These are phyloP conservation scores for Melolontha melolontha DNA, from an alignment of 2,888 invertebrate genomes.

Conservation along the genomic window DNA sequence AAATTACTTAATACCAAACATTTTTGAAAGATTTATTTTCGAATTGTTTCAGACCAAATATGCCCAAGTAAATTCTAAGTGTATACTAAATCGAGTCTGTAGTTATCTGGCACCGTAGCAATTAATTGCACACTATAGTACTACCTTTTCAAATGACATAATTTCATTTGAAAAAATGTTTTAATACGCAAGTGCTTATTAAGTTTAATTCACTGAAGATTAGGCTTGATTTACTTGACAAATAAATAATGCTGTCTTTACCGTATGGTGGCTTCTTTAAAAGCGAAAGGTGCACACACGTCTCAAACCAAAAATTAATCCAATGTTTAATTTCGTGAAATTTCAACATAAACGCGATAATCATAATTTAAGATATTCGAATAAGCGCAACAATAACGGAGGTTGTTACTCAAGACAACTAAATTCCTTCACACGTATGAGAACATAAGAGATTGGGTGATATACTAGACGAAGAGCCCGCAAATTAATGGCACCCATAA, in stretches of 20 bases:
- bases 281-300: neutral
- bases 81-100: too few species aligned
- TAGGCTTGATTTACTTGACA: slow-evolving; percentile 2
- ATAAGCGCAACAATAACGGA: slow-evolving; percentile 1
- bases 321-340: slow-evolving; percentile 21
- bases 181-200: neutral
- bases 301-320: neutral
- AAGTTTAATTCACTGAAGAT: slow-evolving; percentile 14
- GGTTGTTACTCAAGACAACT: slow-evolving; percentile 17
- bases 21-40: too few species aligned
- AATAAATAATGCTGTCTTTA: slow-evolving; percentile 8
- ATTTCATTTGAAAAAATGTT: neutral
- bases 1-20: too few species aligned
- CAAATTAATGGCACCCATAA: slow-evolving; percentile 50
- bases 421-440: slow-evolving; percentile 26
- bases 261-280: too few species aligned
- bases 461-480: slow-evolving; percentile 31
- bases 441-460: slow-evolving; percentile 32
- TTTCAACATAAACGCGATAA: slow-evolving; percentile 17
- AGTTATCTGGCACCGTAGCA: too few species aligned
- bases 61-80: too few species aligned
- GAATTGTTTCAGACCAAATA: too few species aligned
- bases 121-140: too few species aligned
- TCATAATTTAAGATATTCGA: slow-evolving; percentile 22
- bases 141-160: too few species aligned